A percentile compares a stretch with the other conserved stretches of the same genome.
phyloP scores from a whole-genome alignment of 2,113 vertebrate genomes.

The Larimichthys polyactis region DNA sequence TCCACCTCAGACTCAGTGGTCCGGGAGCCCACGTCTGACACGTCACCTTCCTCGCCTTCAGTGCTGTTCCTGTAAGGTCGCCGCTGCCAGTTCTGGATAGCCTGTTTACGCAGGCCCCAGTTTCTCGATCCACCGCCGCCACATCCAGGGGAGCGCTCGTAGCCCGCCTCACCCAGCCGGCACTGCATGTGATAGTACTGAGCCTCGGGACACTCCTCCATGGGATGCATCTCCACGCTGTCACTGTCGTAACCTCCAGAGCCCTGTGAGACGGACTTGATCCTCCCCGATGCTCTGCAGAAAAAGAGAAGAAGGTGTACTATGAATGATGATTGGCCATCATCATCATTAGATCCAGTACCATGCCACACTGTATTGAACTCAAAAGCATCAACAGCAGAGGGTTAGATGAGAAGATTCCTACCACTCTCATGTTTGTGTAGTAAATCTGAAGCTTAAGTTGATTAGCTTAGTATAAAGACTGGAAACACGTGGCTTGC shows the following conservation, averaged over 20 bases:
- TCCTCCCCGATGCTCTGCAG: slow-evolving; percentile 89
- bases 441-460: background rate
- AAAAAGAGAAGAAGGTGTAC: background rate
- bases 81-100: slow-evolving; percentile 98
- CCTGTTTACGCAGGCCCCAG: slow-evolving; percentile 94
- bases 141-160: slow-evolving; percentile 79
- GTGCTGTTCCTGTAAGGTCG: slow-evolving; percentile 96
- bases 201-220: slow-evolving; percentile 88
- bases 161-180: slow-evolving; percentile 82
- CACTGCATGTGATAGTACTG: slow-evolving; percentile 88
- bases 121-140: slow-evolving; percentile 80
- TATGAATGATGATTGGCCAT: background rate
- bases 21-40: slow-evolving; percentile 94
- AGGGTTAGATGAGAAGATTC: background rate
- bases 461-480: background rate
- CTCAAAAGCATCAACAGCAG: no score
- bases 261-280: slow-evolving; percentile 92
- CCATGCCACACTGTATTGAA: no score
- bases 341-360: no score
- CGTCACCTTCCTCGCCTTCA: slow-evolving; percentile 94
- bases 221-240: slow-evolving; percentile 90
- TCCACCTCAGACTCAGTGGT: slow-evolving; percentile 96
- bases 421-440: background rate
- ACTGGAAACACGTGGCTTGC: no score
- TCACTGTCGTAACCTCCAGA: slow-evolving; percentile 97